Conservation (phyloP, 2,888 invertebrate species). For the Thecocarcelia acutangulata region DNA sequence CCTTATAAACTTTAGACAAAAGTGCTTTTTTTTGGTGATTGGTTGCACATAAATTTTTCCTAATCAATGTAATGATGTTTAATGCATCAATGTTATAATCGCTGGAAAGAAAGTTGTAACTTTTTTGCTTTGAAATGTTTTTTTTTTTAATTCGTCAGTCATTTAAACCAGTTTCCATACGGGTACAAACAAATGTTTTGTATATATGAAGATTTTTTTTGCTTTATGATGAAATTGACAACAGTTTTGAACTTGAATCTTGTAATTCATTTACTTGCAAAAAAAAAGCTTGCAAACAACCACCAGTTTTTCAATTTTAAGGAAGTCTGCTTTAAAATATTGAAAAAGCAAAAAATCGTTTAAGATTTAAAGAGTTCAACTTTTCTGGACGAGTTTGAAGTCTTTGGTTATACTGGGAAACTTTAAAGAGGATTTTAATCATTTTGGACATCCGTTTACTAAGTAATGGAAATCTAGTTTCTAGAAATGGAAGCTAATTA, state of each 20-base stretch:
- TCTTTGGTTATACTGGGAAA: background rate
- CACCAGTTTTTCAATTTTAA: conserved; percentile 26
- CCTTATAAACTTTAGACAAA: conserved; percentile 41
- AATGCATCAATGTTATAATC: conserved; percentile 64
- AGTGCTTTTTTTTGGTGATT: conserved; percentile 40
- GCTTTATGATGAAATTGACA: conserved; percentile 52
- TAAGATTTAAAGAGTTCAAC: conserved; percentile 4
- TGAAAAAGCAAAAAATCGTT: background rate
- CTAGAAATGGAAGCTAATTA: no score
- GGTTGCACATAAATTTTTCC: conserved; percentile 48
- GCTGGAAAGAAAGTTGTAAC: conserved; percentile 62
- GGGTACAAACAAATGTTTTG: background rate
- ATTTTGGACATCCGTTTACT: no score
- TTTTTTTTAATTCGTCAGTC: background rate
- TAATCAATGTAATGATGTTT: conserved; percentile 55
- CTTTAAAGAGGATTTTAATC: no score
- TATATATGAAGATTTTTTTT: conserved; percentile 2
- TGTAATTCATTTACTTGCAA: conserved; percentile 28
- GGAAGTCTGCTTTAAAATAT: conserved; percentile 42
- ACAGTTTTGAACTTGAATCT: conserved; percentile 64
- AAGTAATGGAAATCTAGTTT: no score
- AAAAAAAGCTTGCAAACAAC: conserved; percentile 1
- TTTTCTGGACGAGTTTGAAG: conserved; percentile 2
- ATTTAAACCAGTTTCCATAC: conserved; percentile 36
- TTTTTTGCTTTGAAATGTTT: background rate